Evolutionary conservation across 2,113 vertebrate genomes (phyloP).

Genomic region (Empidonax traillii): DNA sequence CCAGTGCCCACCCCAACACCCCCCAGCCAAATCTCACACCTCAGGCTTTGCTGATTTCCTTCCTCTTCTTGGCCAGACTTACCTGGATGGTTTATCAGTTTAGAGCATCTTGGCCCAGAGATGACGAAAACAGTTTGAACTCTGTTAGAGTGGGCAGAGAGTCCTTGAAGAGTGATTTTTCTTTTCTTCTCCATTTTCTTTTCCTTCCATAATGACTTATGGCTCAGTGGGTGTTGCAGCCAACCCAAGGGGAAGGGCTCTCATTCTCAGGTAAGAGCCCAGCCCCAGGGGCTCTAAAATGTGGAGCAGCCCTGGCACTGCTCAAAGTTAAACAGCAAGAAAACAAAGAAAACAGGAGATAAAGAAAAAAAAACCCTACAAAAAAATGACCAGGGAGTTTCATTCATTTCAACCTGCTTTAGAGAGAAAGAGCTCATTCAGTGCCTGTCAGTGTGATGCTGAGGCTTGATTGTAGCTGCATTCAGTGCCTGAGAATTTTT

Average conservation of each 20-base stretch:
- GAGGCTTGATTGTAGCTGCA: not conserved
- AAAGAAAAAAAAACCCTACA: not conserved
- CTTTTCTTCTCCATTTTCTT: not conserved
- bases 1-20: not conserved
- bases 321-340: not conserved
- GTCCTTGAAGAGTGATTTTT: not conserved
- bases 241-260: not conserved
- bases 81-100: not conserved
- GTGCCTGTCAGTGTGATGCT: not conserved
- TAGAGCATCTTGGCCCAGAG: not conserved
- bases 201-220: not conserved
- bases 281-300: not conserved
- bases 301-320: not conserved
- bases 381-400: not conserved
- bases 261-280: rapidly evolving
- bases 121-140: not conserved
- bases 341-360: not conserved
- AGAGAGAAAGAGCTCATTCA: not conserved
- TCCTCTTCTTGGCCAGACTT: not conserved
- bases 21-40: not conserved
- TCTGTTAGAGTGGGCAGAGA: not conserved
- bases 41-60: not conserved
- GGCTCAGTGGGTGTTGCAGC: not conserved
- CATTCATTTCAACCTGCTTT: not conserved
- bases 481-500: not conserved